A percentile compares a stretch with the other conserved stretches of the same genome.
Evolutionary conservation across 2,888 invertebrate species (phyloP).

Genomic region (Ophraella communa): DNA sequence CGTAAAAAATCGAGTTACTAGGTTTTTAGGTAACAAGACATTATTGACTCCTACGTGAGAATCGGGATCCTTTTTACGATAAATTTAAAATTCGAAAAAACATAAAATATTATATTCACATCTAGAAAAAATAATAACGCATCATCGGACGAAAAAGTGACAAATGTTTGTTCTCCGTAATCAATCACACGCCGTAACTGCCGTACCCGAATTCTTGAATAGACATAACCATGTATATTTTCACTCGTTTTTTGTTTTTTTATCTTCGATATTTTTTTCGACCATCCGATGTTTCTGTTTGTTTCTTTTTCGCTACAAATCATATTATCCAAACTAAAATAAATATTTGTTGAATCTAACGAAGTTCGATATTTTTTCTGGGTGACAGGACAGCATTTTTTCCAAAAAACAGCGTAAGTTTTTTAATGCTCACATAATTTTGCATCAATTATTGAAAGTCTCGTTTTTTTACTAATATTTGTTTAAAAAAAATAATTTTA

Average conservation of each 20-base stretch:
- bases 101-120: neutral
- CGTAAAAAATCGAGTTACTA: too few relatives aligned
- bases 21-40: neutral
- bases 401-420: too few relatives aligned
- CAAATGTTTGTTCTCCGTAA: constrained; percentile 6
- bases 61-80: constrained; percentile 1
- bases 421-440: too few relatives aligned
- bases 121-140: neutral
- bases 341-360: constrained; percentile 27
- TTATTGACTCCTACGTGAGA: neutral
- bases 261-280: constrained; percentile 5
- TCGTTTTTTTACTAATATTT: too few relatives aligned
- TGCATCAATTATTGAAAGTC: too few relatives aligned
- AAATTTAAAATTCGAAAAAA: neutral
- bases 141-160: constrained; percentile 2
- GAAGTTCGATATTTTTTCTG: constrained; percentile 15
- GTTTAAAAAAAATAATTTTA: too few relatives aligned
- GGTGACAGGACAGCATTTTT: neutral
- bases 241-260: constrained; percentile 5
- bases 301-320: constrained; percentile 25
- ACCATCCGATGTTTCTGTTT: constrained; percentile 21
- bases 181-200: constrained; percentile 13
- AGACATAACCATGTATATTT: constrained; percentile 22
- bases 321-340: constrained; percentile 20
- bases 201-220: constrained; percentile 15